Evolutionary conservation across 2,113 vertebrate species (phyloP), one percentile per base, ranked within the genome.

Genomic region (Aplodontia rufa): DNA sequence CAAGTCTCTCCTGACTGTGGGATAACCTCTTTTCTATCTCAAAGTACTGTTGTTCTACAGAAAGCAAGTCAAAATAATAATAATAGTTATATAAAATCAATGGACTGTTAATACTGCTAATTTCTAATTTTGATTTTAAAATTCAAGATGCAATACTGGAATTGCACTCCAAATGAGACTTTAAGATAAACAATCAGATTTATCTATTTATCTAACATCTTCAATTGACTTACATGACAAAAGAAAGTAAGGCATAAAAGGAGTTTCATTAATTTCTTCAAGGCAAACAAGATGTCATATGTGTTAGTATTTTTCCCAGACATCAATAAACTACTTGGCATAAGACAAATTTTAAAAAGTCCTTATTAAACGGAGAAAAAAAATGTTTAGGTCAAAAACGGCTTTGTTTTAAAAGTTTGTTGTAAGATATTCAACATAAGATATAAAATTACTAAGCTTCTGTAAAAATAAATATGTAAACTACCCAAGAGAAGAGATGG

Each of bases 11-110:
- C 91, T 99, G 99, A 98, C 99, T 99, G 20, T 99, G 99, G 40
- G 98, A 98, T n/a, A 99, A 98, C 37, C 99, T 98, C 87, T 99
- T 99, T 93, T 99, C 99, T 91, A 99, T 99, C 93, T 99, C 99
- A 93, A 99, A 99, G 93, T 99, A 99, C 19, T 99, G 99, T 98
- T 99, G 99, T 19, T 99, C 99, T 99, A 97, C 32, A 97, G 93
- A 78, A 83, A 26, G 78, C 28, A 89, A 93, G 69, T 37, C 62
- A 68, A 82, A 11, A 42, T 13, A 47, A 76, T 10, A 40, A 19
- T 35, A 84, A 95, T 11, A 64, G n/a, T n/a, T 53, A 51, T 53
- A 96, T 3, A 94, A 81, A 86, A 64, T 86, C 90, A 93, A 40
- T 2, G 74, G 2, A 60, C 13, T 3, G 19, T 93, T 24, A 79